Base-by-base conservation (phyloP, 92 coral and sea anemone species). In the Siderastrea siderea region DNA sequence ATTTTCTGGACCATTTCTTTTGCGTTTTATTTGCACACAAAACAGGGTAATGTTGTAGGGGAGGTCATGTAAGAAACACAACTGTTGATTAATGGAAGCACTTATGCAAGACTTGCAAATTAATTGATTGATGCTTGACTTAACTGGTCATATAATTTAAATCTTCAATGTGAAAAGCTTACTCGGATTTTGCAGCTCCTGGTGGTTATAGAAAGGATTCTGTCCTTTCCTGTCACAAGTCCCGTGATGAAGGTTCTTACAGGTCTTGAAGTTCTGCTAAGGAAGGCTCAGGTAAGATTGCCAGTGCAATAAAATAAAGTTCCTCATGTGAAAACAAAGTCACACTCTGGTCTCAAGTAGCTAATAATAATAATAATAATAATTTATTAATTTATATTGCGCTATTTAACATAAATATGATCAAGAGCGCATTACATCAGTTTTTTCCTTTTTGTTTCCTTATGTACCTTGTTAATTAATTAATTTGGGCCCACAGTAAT, bases 181-280 rank as follows among this genome's bases (percentile, higher is more conserved):
- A n/a, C 75, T n/a, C n/a, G n/a, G n/a, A n/a, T 44, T n/a, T 84
- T 85, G 38, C 80, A 98, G 99, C 90, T 98, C 71, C 75, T 90
- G 76, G 84, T 55, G 44, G 93, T 96, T 50, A 86, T 93, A 47
- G 86, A 90, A 19, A 91, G 94, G 77, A 94, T 98, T 11, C 67
- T 94, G 65, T 84, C 94, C 7, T 85, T 98, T 48, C 94, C 99
- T 13, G 96, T 95, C 19, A 94, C 99, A 71, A 95, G 99, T 87
- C 92, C 99, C 38, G 88, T 95, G 51, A 98, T 98, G 98, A 98
- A 91, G 75, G 86, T 98, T 45, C 91, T 98, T 15, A 96, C 96
- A 3, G 99, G 99, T 49, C 87, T 95, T 47, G 99, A 98, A 77
- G 91, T 98, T 47, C 78, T 98, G 50, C 94, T 98, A 13, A 92